Base-by-base conservation (phyloP, 2,888 invertebrate species). In the Blastobasis lacticolella region DNA sequence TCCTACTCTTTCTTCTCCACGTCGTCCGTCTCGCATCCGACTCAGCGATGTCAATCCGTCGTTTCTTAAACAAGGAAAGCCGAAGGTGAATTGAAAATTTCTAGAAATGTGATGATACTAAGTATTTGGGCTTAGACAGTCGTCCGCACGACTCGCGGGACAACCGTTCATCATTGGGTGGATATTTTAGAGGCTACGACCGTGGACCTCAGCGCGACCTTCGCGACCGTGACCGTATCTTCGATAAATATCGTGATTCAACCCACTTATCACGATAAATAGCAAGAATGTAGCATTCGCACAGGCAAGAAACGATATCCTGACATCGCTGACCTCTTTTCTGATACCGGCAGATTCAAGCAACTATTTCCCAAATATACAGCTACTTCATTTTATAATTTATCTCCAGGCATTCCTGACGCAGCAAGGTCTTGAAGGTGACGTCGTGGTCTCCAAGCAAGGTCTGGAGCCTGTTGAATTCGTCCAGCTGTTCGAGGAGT, bases 401-500 rank as follows among this genome's bases (percentile, higher is more conserved):
- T 10, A 6, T 40, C 47, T 7, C 7, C 48, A 49, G 46, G 45
- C 38, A 36, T 51, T 38, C 50, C 47, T 45, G 10, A n/a, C n/a
- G n/a, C 9, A 5, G 0, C 37, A 49, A 0, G 53, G 36, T 8
- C 5, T 6, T 4, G 49, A 48, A 1, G 83, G 90, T 49, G 87
- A 93, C 40, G 82, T 92, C 42, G 89, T 90, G 36, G 79, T 49
- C 1, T 8, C 94, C 37, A 90, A 91, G 57, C 93, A 94, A 76
- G 92, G 91, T 37, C 81, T 90, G 55, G 94, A 95, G 72, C 92
- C 93, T 0, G 88, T 89, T 9, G 84, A 88, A 48, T 95, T 95
- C 76, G 93, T 90, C 56, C 87, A 88, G 36, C 82, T 92, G 64
- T 95, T 95, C 85, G 90, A 91, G 43, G 71, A 80, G 5, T 95